Base-by-base conservation (phyloP, 1,140 invertebrate genomes). In the Andricus grossulariae region DNA sequence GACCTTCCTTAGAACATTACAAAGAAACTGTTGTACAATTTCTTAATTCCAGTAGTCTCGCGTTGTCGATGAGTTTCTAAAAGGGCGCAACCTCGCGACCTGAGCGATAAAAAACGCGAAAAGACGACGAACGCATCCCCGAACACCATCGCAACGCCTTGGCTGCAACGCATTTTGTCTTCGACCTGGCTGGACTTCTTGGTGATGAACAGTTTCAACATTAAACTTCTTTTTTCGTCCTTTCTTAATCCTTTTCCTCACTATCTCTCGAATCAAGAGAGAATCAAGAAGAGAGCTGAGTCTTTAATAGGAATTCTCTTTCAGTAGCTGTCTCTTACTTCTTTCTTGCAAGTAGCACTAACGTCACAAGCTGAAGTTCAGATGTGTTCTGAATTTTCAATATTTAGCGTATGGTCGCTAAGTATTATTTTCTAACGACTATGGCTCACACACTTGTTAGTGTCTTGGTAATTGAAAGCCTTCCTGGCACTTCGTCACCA, bases 21-120 rank as follows among this genome's bases (percentile, higher is more conserved):
- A 89, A 96, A 96, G 91, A 96, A 96, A 72, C 95, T 96, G 90
- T 96, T 96, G 90, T 96, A 96, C 88, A 96, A 91, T 91, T 96
- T 96, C 91, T 96, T 96, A 83, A 96, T 96, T 55, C 95, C 95
- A 32, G 95, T 96, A 50, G 95, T 95, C 88, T 96, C 95, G 83
- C 95, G 92, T 89, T 96, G 95, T 88, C 95, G 93, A 88, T 95
- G 95, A 88, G 95, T 95, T 90, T 95, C 95, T 70, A 96, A 93
- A 84, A 96, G 93, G 88, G 94, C 93, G 85, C 91, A 92, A 76
- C 91, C 91, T 80, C 91, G 89, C 70, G 91, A 92, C 81, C 86
- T 90, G 4, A 91, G 82, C n/a, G 90, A 88, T 75, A 92, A 86
- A 87, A 89, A 91, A 88, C 91, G 91, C 57, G 90, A 87, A 84